Evolutionary conservation across 1,140 invertebrate species (phyloP), one percentile per base, ranked within the genome.

Genomic region (Pseudomyrmex sp.): DNA sequence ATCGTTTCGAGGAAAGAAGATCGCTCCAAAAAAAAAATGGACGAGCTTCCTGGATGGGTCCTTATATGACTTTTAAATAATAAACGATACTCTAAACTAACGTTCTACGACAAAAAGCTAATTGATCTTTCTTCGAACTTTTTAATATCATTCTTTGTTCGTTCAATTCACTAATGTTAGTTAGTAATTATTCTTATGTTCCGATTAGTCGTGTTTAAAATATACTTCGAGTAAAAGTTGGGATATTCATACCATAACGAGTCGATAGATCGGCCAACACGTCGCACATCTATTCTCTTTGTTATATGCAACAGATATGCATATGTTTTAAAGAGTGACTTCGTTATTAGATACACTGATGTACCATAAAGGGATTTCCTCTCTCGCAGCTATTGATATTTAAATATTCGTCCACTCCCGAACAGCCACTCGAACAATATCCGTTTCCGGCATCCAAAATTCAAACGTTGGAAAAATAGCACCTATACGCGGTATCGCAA

Each of bases 1-100:
- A 88, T 86, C 80, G 83, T 77, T 35, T 54, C 76, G 74, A 75
- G 68, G 76, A 88, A 87, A 86, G 73, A 68, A 73, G 44, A 83
- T 35, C 35, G 68, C 35, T 15, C 58, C 58, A 26, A 54, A 75
- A 54, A 85, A 87, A 86, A 83, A 84, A 52, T 35, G 62, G 23
- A 26, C n/a, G 10, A n/a, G 8, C n/a, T 50, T 26, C 76, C 66
- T 70, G 54, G 52, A 79, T 79, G 5, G 20, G 15, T 35, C 44
- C 66, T 35, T 48, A 35, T 52, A 12, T 73, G 69, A 73, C 13
- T 74, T 65, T 77, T 26, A 20, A 48, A 18, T 18, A 54, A n/a
- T 26, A 18, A 20, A 20, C 5, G 46, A 13, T 9, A 46, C 7
- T 10, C 44, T n/a, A 26, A 59, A 69, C 59, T 58, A 15, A n/a